Evolutionary conservation across 2,888 invertebrate species (phyloP), one percentile per base, ranked within the genome.

Genomic region (Incurvaria masculella): DNA sequence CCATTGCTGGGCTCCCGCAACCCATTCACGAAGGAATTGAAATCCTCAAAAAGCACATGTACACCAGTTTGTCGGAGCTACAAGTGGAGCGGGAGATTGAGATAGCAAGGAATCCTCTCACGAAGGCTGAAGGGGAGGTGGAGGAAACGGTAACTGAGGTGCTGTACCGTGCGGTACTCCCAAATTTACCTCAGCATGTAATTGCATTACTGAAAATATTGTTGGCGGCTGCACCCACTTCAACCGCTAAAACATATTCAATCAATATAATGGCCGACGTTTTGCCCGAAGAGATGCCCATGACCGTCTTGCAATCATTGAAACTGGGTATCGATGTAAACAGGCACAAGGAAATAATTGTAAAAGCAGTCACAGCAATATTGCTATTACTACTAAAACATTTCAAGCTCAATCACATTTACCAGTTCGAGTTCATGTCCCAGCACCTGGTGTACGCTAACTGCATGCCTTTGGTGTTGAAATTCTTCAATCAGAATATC

Each of bases 381-480:
- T 79, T 98, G 47, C 72, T 99, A 50, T 78, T 98, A 10, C 83
- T 98, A 47, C 75, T 99, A 55, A 99, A 99, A 74, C 97, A 99
- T 78, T 95, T 98, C 62, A 98, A 98, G 73, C 68, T 83, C 51
- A 99, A 97, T 75, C 99, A 99, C 75, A 84, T 98, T 43, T 99
- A 97, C 69, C 99, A 99, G 76, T 99, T 98, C 80, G 99, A 99
- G 73, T 98, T 94, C 66, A 94, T 98, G 89, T 94, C 96, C 2
- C 97, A 99, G 71, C 97, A 99, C 76, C 81, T 99, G 57, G 97
- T 99, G 10, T 98, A 98, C 75, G 98, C 98, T 50, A 99, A 99
- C 69, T 99, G 98, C 65, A 97, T 99, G 69, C 99, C 99, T 0
- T 78, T 99, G 52, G 94, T 99, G 18, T 79, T 99, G 47, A 99